Evolutionary conservation across 1,140 invertebrate genomes (phyloP).

Genomic region (Drosophila parabipectinata): DNA sequence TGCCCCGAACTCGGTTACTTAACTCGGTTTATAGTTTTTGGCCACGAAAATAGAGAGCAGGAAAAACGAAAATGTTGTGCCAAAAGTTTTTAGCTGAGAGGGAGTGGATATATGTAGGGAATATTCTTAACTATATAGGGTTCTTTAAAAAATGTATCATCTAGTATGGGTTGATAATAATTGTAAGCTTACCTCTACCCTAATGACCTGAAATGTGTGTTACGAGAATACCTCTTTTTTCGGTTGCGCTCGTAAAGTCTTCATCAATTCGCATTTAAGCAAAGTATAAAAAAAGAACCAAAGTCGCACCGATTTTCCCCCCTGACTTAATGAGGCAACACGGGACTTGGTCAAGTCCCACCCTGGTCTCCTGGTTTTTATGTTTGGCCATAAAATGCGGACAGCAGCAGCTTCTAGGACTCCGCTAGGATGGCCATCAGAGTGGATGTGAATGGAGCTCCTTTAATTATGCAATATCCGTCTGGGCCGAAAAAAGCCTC

Average conservation of each 20-base stretch:
- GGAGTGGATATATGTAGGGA: slow-evolving; percentile 7
- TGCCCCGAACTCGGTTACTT: slow-evolving; percentile 31
- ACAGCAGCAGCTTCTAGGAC: slow-evolving; percentile 31
- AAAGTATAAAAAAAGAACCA: slow-evolving; percentile 19
- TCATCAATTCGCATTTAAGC: slow-evolving; percentile 51
- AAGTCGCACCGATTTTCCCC: slow-evolving; percentile 22
- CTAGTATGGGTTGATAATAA: too few relatives aligned
- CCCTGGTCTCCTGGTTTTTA: slow-evolving; percentile 27
- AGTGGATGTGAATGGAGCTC: slow-evolving; percentile 35
- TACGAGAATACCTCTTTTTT: not conserved
- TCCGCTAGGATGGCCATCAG: not conserved
- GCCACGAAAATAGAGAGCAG: slow-evolving; percentile 28
- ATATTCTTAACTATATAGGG: too few relatives aligned
- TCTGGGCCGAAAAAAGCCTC: slow-evolving; percentile 38
- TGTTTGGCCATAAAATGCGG: slow-evolving; percentile 53
- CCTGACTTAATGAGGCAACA: slow-evolving; percentile 47
- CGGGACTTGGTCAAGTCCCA: slow-evolving; percentile 24
- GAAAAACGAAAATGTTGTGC: slow-evolving; percentile 48
- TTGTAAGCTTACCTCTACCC: not conserved
- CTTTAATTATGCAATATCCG: slow-evolving; percentile 57
- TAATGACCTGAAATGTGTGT: slow-evolving; percentile 7
- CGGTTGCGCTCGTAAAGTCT: slow-evolving; percentile 31
- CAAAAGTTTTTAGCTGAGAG: slow-evolving; percentile 34
- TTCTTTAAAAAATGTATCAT: too few relatives aligned
- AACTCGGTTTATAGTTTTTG: slow-evolving; percentile 40